These are phyloP conservation scores for Sardina pilchardus DNA, from an alignment of 2,113 vertebrate genomes.

Conservation along the genomic window DNA sequence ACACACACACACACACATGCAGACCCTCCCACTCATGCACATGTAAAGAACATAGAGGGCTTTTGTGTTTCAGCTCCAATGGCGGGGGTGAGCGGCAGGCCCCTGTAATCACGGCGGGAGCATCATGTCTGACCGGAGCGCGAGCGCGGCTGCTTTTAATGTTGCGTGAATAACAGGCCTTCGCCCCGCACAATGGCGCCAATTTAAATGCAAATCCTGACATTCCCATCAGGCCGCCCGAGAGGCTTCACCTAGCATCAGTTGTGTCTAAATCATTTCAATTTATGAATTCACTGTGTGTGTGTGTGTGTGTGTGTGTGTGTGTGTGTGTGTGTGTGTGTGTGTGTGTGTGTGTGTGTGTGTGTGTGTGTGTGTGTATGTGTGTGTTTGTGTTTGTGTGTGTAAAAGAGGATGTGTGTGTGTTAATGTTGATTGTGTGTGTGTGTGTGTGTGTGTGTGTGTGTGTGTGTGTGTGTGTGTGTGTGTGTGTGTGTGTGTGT, in stretches of 20 bases:
- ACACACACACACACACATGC: background rate
- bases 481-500: conserved; percentile 15
- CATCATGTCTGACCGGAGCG: conserved; percentile 43
- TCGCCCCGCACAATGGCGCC: conserved; percentile 63
- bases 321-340: conserved; percentile 10
- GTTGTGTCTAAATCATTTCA: conserved; percentile 60
- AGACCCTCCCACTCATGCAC: background rate
- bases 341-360: background rate
- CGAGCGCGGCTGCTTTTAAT: conserved; percentile 51
- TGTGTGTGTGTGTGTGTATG: background rate
- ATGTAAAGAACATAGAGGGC: background rate
- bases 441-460: conserved; percentile 27
- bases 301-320: conserved; percentile 41
- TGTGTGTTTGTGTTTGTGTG: background rate
- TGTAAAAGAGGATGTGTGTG: background rate
- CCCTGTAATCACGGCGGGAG: conserved; percentile 54
- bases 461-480: background rate
- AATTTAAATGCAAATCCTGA: conserved; percentile 80
- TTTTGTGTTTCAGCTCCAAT: conserved; percentile 46
- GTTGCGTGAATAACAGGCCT: conserved; percentile 54
- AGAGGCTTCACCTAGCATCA: conserved; percentile 49
- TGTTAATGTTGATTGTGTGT: background rate
- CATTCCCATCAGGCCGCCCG: conserved; percentile 66
- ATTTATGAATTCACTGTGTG: conserved; percentile 56
- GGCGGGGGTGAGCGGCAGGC: conserved; percentile 40